Conservation (phyloP, 2,113 vertebrate species). For the Myanophis thanlyinensis region DNA sequence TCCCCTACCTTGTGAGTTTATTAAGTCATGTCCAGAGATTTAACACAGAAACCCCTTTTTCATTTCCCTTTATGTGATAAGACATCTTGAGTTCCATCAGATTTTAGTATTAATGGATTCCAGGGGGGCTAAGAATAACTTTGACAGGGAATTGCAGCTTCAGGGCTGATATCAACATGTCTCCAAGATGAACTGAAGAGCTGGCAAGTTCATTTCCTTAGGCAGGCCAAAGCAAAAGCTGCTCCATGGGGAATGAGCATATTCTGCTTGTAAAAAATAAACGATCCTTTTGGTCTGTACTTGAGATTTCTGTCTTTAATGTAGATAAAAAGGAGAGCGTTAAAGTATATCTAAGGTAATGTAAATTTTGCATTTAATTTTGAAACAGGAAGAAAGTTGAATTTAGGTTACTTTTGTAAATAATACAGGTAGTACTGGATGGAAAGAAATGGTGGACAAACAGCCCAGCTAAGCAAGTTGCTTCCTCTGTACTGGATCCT, state of each 20-base stretch:
- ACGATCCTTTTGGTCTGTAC: background rate
- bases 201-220: background rate
- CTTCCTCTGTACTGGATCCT: background rate
- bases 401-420: background rate
- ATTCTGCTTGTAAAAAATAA: background rate
- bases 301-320: background rate
- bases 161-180: background rate
- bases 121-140: background rate
- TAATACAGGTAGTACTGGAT: background rate
- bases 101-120: background rate
- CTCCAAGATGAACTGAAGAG: background rate
- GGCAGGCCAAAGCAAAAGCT: background rate
- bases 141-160: background rate
- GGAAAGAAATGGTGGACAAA: background rate
- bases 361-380: background rate
- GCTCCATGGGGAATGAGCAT: background rate
- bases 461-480: background rate
- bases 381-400: background rate
- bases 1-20: background rate
- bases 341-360: background rate
- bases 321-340: background rate
- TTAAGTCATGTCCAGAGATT: background rate
- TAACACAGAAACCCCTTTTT: background rate
- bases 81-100: background rate
- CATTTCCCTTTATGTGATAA: background rate